Evolutionary conservation across 2,797 vertebrate genomes (phyloP).

Genomic region (Dendrocincla fuliginosa): DNA sequence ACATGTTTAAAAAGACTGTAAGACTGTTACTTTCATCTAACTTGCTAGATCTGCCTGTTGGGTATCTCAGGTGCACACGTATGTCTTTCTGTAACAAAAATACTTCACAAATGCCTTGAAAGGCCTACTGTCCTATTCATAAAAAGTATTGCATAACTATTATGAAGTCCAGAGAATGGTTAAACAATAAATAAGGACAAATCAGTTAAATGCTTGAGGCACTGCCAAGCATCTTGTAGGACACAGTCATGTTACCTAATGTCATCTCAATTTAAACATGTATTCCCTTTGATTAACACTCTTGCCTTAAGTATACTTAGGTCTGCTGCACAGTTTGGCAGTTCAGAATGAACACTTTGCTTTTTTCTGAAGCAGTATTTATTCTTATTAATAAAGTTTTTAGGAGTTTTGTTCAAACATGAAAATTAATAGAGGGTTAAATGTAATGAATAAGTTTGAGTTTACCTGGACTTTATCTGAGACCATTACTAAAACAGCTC

Average conservation of each 20-base stretch:
- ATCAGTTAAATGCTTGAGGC: not conserved
- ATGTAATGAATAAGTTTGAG: not conserved
- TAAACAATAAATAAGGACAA: not conserved
- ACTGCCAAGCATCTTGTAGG: not conserved
- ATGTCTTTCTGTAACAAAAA: not conserved
- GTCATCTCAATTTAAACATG: not conserved
- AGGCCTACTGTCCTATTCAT: not conserved
- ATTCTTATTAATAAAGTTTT: not conserved
- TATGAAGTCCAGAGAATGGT: not conserved
- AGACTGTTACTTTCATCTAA: not conserved
- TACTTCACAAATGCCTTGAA: not conserved
- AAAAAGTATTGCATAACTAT: not conserved
- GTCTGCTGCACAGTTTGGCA: not conserved
- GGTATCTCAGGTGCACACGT: not conserved
- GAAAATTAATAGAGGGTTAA: not conserved
- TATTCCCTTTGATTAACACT: not conserved
- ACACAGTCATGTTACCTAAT: not conserved
- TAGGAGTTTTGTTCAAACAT: not conserved
- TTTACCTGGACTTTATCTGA: not conserved
- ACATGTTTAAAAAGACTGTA: not conserved
- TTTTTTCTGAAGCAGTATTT: not conserved
- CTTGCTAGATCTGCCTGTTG: not conserved
- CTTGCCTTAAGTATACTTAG: not conserved
- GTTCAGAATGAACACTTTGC: not conserved
- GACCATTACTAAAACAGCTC: not conserved